A percentile compares a stretch with the other conserved stretches of the same genome.
These are phyloP conservation scores for Lophochroa leadbeateri DNA, from an alignment of 2,113 vertebrate species.

Conservation along the genomic window DNA sequence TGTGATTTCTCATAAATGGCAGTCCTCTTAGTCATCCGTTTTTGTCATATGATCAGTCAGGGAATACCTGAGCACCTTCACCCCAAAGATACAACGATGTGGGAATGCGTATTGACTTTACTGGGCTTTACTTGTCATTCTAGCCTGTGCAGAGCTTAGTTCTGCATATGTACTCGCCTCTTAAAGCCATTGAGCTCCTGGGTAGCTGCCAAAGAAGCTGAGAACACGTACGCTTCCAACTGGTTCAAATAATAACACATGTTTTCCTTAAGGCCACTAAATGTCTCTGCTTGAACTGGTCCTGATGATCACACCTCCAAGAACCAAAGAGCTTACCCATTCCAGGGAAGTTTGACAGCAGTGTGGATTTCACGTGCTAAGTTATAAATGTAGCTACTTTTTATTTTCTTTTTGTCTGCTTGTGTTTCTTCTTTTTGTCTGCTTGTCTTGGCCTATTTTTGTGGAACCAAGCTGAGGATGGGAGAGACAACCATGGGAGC, in stretches of 20 bases:
- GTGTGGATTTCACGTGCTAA: neutral
- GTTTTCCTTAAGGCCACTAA: neutral
- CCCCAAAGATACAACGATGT: neutral
- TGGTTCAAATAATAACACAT: neutral
- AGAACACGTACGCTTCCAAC: fast-evolving
- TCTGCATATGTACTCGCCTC: neutral
- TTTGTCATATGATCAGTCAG: neutral
- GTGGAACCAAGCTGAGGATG: conserved; percentile 78
- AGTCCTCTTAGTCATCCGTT: neutral
- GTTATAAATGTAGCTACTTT: neutral
- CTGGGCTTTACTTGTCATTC: neutral
- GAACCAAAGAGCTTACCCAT: neutral
- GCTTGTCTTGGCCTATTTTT: neutral
- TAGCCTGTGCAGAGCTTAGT: neutral
- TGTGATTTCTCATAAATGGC: neutral
- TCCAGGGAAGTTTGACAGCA: neutral
- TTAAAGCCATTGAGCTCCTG: neutral
- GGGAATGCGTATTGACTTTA: neutral
- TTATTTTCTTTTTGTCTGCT: neutral
- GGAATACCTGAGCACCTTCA: neutral
- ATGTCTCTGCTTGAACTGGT: neutral
- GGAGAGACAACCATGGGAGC: conserved; percentile 59
- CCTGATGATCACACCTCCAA: neutral
- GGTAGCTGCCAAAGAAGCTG: neutral
- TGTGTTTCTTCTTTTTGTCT: neutral